Evolutionary conservation across 35 echinoderm and acorn worm species (phyloP), one percentile per base, ranked within the genome.

Genomic region (Heliocidaris tuberculata): DNA sequence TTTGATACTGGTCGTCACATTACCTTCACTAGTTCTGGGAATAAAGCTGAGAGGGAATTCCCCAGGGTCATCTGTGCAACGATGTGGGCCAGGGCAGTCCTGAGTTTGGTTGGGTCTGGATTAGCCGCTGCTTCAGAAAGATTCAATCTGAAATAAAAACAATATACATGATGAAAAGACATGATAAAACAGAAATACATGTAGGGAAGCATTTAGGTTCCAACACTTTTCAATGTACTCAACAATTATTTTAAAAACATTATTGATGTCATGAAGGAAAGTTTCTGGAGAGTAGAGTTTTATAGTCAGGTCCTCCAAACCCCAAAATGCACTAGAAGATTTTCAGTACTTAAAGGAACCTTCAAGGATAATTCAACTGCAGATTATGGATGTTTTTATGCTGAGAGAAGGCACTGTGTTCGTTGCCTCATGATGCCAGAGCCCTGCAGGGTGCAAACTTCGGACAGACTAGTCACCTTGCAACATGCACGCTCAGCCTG

Each of bases 11-110:
- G 21, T 86, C 2, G 85, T 86, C 27, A 89, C 13, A 13, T 52
- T 49, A 93, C 91, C 91, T 93, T 93, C 13, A 93, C 91, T n/a
- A 93, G 91, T 93, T 93, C 91, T 56, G 91, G 91, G 32, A 93
- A 93, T 13, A 93, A 48, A 54, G 48, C 91, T 1, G 91, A 93
- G 48, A 93, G 91, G 48, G 91, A 31, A 93, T 50, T 93, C 50
- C 91, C 91, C 29, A 48, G 50, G 16, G 31, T 93, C 91, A 93
- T 93, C 91, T 93, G 91, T 48, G 17, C 17, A 11, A 93, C 91
- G 9, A 93, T 93, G 11, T 93, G 91, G 30, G 91, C 91, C 47
- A 93, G 32, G 11, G 91, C 91, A 48, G 91, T 13, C 30, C 91
- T 19, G 6, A 93, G 91, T 59, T 93, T 32, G 29, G 91, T 59